phyloP scores from a whole-genome alignment of 2,797 vertebrate species.

The Alca torda region DNA sequence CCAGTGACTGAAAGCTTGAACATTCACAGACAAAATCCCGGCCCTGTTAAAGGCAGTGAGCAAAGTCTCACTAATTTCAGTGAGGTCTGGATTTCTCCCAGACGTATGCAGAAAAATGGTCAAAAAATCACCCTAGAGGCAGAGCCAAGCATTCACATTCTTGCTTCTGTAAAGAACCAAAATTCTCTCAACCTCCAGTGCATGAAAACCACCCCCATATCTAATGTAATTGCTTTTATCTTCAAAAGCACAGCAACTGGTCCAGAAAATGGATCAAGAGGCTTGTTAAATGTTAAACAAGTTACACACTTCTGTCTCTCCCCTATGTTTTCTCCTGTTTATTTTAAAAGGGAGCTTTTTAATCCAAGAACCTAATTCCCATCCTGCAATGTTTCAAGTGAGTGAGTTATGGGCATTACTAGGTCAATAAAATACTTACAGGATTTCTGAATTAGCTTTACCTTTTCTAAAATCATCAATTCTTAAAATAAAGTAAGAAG shows the following conservation, averaged over 20 bases:
- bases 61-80: slow-evolving; percentile 35
- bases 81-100: slow-evolving; percentile 7
- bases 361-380: slow-evolving; percentile 65
- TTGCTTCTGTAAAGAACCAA: slow-evolving; percentile 20
- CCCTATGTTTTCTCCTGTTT: slow-evolving; percentile 62
- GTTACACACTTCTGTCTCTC: slow-evolving; percentile 36
- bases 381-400: slow-evolving; percentile 55
- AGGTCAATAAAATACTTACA: slow-evolving; percentile 63
- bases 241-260: slow-evolving; percentile 45
- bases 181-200: neutral
- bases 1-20: neutral
- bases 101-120: neutral
- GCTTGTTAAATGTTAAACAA: slow-evolving; percentile 68
- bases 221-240: slow-evolving; percentile 32
- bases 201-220: neutral
- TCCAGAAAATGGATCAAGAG: slow-evolving; percentile 48
- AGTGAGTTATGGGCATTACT: slow-evolving; percentile 50
- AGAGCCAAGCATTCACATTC: neutral
- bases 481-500: slow-evolving; percentile 57
- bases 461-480: slow-evolving; percentile 52
- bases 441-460: slow-evolving; percentile 59
- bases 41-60: neutral
- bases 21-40: slow-evolving; percentile 29
- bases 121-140: neutral
- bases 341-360: slow-evolving; percentile 63